Conservation (phyloP, 2,888 invertebrate genomes). For the Papilio demoleus region DNA sequence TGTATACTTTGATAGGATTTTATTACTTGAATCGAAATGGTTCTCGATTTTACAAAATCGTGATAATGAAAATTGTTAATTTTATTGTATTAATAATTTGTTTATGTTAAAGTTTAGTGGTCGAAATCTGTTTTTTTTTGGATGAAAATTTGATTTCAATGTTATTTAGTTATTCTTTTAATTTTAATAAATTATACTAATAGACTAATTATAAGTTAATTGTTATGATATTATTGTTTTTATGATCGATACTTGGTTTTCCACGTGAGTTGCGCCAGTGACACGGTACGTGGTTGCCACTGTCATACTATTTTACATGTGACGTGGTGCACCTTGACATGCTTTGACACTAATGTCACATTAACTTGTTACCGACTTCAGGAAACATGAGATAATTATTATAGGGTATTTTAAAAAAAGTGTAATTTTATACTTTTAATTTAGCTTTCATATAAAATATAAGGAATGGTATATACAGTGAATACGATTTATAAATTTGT, state of each 20-base stretch:
- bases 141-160: too few species aligned
- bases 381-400: not conserved
- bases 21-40: not conserved
- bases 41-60: not conserved
- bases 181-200: too few species aligned
- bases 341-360: constrained; percentile 10
- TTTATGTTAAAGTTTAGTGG: too few species aligned
- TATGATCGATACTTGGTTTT: not conserved
- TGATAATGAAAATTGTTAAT: too few species aligned
- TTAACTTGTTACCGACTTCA: constrained; percentile 23
- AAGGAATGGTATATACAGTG: too few species aligned
- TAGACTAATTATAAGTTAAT: too few species aligned
- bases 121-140: too few species aligned
- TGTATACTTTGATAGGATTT: constrained; percentile 9
- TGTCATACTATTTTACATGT: constrained; percentile 19
- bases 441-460: too few species aligned
- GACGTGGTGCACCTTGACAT: constrained; percentile 36
- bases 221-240: not conserved
- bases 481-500: not conserved
- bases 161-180: too few species aligned
- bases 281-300: not conserved
- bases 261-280: not conserved
- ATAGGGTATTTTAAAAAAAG: not conserved
- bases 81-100: too few species aligned
- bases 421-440: too few species aligned